Percentiles rank a stretch among this genome's conserved stretches.
These are phyloP conservation scores for Epiblema foenella DNA, from an alignment of 2,888 invertebrate species.

Conservation along the genomic window DNA sequence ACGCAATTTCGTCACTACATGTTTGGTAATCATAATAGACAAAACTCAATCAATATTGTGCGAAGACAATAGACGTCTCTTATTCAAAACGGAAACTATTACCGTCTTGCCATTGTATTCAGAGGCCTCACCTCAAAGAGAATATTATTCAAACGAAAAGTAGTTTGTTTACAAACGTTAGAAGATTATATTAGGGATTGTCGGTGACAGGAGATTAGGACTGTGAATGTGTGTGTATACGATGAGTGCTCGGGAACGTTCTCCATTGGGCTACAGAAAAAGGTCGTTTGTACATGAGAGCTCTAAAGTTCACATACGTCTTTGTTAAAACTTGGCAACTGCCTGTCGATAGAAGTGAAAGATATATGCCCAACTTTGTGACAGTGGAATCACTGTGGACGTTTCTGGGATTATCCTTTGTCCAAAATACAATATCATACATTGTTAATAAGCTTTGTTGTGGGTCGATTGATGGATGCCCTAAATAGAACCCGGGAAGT, in stretches of 20 bases:
- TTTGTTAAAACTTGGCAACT: neutral
- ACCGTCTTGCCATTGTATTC: slow-evolving; percentile 79
- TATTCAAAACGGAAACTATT: slow-evolving; percentile 84
- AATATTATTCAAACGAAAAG: slow-evolving; percentile 81
- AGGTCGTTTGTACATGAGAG: slow-evolving; percentile 1
- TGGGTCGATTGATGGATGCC: slow-evolving; percentile 58
- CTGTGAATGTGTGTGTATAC: slow-evolving; percentile 60
- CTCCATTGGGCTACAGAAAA: slow-evolving; percentile 42
- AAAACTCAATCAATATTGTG: slow-evolving; percentile 80
- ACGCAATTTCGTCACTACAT: slow-evolving; percentile 50
- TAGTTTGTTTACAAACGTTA: slow-evolving; percentile 78
- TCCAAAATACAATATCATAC: slow-evolving; percentile 70
- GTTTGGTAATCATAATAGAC: slow-evolving; percentile 63
- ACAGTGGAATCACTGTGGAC: slow-evolving; percentile 69
- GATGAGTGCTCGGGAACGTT: slow-evolving; percentile 59
- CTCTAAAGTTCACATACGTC: slow-evolving; percentile 9
- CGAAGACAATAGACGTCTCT: slow-evolving; percentile 80
- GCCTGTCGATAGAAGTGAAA: slow-evolving; percentile 72
- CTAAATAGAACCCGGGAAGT: slow-evolving; percentile 47
- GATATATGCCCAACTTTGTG: slow-evolving; percentile 80
- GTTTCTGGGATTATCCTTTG: slow-evolving; percentile 78
- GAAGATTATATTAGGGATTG: slow-evolving; percentile 69
- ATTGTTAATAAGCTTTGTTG: slow-evolving; percentile 69
- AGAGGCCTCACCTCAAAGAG: slow-evolving; percentile 74
- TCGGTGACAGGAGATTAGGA: slow-evolving; percentile 70